phyloP scores from a whole-genome alignment of 2,797 vertebrate species.

The Hipposideros larvatus region DNA sequence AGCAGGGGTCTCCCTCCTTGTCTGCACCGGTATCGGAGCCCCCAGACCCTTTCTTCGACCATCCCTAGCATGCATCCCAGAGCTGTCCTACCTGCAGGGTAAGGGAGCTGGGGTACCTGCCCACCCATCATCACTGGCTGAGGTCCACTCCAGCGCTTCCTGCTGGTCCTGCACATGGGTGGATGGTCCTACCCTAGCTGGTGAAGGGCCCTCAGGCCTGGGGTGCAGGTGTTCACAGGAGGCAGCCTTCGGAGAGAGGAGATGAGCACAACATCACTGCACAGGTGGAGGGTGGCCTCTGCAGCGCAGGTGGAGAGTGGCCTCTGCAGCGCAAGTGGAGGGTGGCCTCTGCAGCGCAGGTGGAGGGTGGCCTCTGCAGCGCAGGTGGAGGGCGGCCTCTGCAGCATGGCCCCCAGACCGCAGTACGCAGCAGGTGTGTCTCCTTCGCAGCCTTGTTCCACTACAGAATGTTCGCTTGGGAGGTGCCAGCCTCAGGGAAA shows the following conservation, averaged over 20 bases:
- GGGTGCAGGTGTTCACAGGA: background rate
- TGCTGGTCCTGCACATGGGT: background rate
- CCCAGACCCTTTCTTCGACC: background rate
- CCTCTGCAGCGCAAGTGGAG: background rate
- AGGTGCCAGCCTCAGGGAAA: background rate
- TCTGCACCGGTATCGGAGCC: background rate
- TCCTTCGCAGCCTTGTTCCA: background rate
- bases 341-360: too few species aligned
- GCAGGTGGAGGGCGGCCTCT: background rate
- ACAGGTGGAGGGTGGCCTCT: background rate
- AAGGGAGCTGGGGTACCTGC: background rate
- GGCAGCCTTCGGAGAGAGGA: background rate
- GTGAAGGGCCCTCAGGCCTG: fast-evolving
- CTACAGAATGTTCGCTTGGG: background rate
- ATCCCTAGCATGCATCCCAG: background rate
- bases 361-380: background rate
- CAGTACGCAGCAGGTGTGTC: background rate
- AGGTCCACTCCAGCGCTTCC: background rate
- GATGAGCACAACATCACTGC: background rate
- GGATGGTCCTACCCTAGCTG: background rate
- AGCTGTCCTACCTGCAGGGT: background rate
- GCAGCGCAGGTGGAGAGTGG: background rate
- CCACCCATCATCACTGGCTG: background rate
- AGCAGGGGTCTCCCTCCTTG: background rate
- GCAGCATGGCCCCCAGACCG: background rate